These are phyloP conservation scores for Hippocampus comes DNA, from an alignment of 2,113 vertebrate species.

Conservation along the genomic window DNA sequence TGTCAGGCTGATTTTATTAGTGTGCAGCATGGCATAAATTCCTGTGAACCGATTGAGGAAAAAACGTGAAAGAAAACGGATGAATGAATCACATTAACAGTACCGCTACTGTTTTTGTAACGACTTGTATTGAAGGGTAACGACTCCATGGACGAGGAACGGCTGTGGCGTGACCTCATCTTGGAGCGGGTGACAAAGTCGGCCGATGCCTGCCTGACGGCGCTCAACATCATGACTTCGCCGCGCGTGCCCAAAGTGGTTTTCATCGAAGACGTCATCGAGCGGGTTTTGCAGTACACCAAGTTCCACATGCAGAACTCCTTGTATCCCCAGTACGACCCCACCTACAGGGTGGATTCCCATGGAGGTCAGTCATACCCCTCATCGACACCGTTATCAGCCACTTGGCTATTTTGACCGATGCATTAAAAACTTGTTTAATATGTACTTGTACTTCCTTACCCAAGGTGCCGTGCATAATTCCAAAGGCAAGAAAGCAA, in stretches of 20 bases:
- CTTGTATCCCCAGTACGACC: slow-evolving; percentile 96
- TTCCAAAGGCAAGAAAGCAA: slow-evolving; percentile 92
- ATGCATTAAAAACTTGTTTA: background rate
- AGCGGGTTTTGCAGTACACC: slow-evolving; percentile 92
- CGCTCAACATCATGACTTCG: slow-evolving; percentile 96
- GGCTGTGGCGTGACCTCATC: slow-evolving; percentile 94
- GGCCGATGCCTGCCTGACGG: slow-evolving; percentile 92
- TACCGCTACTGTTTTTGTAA: background rate
- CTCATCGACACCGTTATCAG: background rate
- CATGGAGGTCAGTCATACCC: slow-evolving; percentile 81
- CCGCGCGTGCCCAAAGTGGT: slow-evolving; percentile 94
- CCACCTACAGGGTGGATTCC: slow-evolving; percentile 82
- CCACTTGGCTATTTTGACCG: background rate
- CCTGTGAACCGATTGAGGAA: background rate
- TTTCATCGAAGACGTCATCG: slow-evolving; percentile 96
- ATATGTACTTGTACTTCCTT: background rate
- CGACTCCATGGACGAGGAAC: slow-evolving; percentile 93
- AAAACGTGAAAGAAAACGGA: background rate
- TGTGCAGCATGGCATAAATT: too few species aligned
- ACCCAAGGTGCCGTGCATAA: slow-evolving; percentile 81
- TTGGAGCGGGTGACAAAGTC: slow-evolving; percentile 97
- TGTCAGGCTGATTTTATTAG: background rate
- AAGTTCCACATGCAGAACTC: slow-evolving; percentile 97
- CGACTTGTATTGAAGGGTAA: slow-evolving; percentile 74
- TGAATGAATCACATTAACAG: background rate